These are phyloP conservation scores for Microplitis deprimator DNA, from an alignment of 2,888 invertebrate species.

Conservation along the genomic window DNA sequence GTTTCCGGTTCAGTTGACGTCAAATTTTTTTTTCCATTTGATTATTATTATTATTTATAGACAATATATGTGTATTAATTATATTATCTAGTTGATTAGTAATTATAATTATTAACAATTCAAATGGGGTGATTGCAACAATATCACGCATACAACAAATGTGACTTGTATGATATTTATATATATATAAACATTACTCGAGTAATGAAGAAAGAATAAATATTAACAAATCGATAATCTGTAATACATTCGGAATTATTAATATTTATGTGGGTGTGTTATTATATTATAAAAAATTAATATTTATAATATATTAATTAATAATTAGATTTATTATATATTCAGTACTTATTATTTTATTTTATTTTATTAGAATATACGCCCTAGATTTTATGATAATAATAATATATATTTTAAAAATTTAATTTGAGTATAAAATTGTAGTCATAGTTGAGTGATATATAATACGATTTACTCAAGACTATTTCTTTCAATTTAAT, in stretches of 20 bases:
- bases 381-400: background rate
- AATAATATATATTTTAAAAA: conserved; percentile 2
- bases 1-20: background rate
- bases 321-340: conserved; percentile 14
- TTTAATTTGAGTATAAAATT: conserved; percentile 3
- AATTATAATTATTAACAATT: conserved; percentile 64
- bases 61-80: background rate
- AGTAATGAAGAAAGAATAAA: background rate
- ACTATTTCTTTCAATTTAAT: conserved; percentile 2
- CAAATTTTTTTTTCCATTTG: conserved; percentile 31
- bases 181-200: background rate
- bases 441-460: background rate
- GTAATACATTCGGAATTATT: conserved; percentile 13
- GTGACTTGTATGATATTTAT: background rate
- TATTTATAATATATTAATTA: conserved; percentile 24
- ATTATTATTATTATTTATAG: conserved; percentile 15
- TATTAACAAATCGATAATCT: background rate
- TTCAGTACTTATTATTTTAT: background rate
- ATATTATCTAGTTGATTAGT: conserved; percentile 40
- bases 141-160: conserved; percentile 61
- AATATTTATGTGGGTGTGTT: conserved; percentile 22
- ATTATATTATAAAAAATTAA: conserved; percentile 1
- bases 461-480: conserved; percentile 23
- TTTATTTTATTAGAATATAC: background rate
- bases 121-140: conserved; percentile 67